Evolutionary conservation across 2,888 invertebrate species (phyloP), one percentile per base, ranked within the genome.

Genomic region (Drosophila mimica): DNA sequence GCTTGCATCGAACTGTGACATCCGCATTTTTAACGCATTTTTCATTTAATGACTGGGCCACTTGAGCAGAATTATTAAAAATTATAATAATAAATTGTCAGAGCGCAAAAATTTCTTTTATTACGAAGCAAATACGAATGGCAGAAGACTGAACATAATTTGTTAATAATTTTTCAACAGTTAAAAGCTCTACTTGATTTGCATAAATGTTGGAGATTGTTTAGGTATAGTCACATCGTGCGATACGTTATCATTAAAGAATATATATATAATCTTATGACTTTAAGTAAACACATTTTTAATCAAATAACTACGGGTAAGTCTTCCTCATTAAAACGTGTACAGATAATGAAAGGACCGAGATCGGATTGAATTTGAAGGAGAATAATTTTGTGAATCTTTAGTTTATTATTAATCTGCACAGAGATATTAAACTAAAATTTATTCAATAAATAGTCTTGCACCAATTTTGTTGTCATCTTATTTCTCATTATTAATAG

Each of bases 1-100:
- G 64, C 34, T 25, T 57, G 34, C 38, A 33, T 34, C 31, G 31
- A 58, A 77, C 77, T 77, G 77, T 77, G 66, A n/a, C 28, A 11
- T 34, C 13, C 36, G 28, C 33, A 20, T 28, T 9, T 52, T 20
- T 28, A 46, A 58, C 76, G n/a, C n/a, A n/a, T n/a, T n/a, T n/a
- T n/a, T n/a, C n/a, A n/a, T n/a, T n/a, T n/a, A 67, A 71, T 64
- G 64, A 56, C 63, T 25, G 31, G 54, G 46, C 40, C 31, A 38
- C 40, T 66, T 59, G 59, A 64, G 34, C 48, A 17, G 61, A 59
- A 59, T 63, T 57, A 70, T 66, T 76, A 58, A 59, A 53, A 58
- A 64, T 68, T 58, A 60, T 60, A 30, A 67, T 54, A 54, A 67
- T 67, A 49, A 54, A 67, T 67, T 54, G 28, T 40, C 25, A 30